phyloP scores from a whole-genome alignment of 1,140 invertebrate species.

The Coptotermes formosanus region DNA sequence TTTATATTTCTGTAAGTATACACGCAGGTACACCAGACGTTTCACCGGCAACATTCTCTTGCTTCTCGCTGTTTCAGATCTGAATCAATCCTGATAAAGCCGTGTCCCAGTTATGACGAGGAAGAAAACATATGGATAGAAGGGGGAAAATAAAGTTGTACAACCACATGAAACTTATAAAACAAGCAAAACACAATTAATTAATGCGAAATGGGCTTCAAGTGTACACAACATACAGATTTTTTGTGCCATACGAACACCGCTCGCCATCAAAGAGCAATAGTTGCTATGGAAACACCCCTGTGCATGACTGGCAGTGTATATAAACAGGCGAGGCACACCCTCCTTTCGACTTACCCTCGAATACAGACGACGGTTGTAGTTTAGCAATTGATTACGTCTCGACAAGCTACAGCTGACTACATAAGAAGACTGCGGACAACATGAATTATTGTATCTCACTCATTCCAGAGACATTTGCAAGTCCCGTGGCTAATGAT shows the following conservation, averaged over 20 bases:
- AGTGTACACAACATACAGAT: neutral
- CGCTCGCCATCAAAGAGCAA: neutral
- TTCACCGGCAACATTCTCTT: too few relatives aligned
- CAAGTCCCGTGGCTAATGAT: too few relatives aligned
- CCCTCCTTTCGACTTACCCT: neutral
- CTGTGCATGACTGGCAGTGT: neutral
- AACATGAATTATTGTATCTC: neutral
- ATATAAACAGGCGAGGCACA: neutral
- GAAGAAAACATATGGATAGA: neutral
- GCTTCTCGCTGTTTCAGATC: too few relatives aligned
- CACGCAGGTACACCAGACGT: too few relatives aligned
- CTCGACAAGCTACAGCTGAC: neutral
- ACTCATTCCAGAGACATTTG: too few relatives aligned
- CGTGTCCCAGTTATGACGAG: too few relatives aligned
- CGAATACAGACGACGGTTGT: neutral
- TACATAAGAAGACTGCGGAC: neutral
- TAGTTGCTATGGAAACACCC: slow-evolving; percentile 6
- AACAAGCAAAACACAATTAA: neutral
- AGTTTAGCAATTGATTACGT: neutral
- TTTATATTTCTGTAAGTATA: too few relatives aligned
- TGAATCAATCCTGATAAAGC: too few relatives aligned
- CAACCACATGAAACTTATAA: neutral
- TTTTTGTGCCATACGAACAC: neutral
- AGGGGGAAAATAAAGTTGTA: neutral
- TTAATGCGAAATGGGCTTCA: neutral